Conservation (phyloP, 2,113 vertebrate genomes). For the Epinephelus cyanopodus region DNA sequence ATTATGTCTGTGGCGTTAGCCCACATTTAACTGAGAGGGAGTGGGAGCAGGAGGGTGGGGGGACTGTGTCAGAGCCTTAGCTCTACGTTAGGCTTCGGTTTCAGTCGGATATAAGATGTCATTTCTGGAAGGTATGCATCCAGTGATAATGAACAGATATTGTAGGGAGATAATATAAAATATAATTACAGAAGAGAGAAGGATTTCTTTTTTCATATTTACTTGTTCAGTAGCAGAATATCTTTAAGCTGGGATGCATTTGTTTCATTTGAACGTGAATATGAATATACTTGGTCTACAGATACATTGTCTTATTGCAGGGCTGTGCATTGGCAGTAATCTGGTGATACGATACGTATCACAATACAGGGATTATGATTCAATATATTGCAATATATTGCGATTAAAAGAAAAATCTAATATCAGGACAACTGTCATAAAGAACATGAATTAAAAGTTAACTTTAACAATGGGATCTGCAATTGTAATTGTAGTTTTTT, state of each 20-base stretch:
- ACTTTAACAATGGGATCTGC: too few relatives aligned
- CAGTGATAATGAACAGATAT: background rate
- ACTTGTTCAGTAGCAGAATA: background rate
- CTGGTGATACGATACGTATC: too few relatives aligned
- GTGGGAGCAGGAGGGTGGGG: slow-evolving; percentile 6
- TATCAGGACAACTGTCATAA: too few relatives aligned
- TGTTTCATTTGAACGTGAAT: background rate
- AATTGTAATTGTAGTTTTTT: too few relatives aligned
- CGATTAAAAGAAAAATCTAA: too few relatives aligned
- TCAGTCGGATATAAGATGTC: background rate
- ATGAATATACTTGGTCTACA: background rate
- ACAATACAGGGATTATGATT: too few relatives aligned
- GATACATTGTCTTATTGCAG: background rate
- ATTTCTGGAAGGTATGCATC: background rate
- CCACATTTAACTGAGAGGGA: slow-evolving; percentile 70
- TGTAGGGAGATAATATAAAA: background rate
- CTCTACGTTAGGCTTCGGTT: slow-evolving; percentile 44
- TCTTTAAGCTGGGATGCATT: background rate
- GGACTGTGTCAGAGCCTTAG: slow-evolving; percentile 53
- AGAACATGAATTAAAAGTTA: too few relatives aligned
- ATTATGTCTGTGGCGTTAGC: slow-evolving; percentile 74
- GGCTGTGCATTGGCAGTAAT: too few relatives aligned
- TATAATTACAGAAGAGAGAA: background rate
- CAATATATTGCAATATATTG: too few relatives aligned
- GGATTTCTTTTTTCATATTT: background rate